Base-by-base conservation (phyloP, 2,797 vertebrate species). In the Phoebastria nigripes region DNA sequence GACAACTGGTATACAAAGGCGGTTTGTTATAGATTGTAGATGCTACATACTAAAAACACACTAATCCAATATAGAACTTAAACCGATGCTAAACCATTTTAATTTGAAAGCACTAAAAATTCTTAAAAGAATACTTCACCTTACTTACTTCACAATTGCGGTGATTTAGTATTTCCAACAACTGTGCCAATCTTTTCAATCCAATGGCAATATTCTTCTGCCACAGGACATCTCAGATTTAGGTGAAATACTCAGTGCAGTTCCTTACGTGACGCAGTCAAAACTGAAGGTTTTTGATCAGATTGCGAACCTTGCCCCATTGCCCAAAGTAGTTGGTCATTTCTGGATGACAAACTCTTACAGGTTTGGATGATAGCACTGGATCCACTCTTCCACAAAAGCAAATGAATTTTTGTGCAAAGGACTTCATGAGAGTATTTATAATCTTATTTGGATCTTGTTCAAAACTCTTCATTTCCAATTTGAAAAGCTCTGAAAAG, bases 1-100 rank as follows among this genome's bases (percentile, higher is more conserved):
- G 18, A 35, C 31, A 66, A 55, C 13, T 15, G n/a, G 6, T 22
- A 61, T 13, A 42, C 15, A 71, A 49, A 87, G 24, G 31, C 1
- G 0, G 15, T 17, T 69, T 44, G 9, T 54, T 46, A 22, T 0
- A 65, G 19, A 31, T 1, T 44, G 54, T 4, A 70, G 17, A 37
- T 7, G 15, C 2, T 0, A 37, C 37, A 21, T 11, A 29, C 35
- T 28, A 24, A 81, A 73, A 66, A 1, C 31, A 74, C 33, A 9
- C 2, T 2, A 15, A 46, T 21, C 28, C 14, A 39, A 26, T 6
- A 41, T 1, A 19, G 33, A 80, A 52, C 9, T 25, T 41, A 19
- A 86, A 15, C 28, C 25, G 39, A 17, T 5, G 29, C 28, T 33
- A 66, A 80, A 31, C 4, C 15, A 7, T 52, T 67, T 44, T 26